Percentiles rank a stretch among this genome's conserved stretches.
phyloP scores from a whole-genome alignment of 2,797 vertebrate genomes.

The Brachyalestes nurse region DNA sequence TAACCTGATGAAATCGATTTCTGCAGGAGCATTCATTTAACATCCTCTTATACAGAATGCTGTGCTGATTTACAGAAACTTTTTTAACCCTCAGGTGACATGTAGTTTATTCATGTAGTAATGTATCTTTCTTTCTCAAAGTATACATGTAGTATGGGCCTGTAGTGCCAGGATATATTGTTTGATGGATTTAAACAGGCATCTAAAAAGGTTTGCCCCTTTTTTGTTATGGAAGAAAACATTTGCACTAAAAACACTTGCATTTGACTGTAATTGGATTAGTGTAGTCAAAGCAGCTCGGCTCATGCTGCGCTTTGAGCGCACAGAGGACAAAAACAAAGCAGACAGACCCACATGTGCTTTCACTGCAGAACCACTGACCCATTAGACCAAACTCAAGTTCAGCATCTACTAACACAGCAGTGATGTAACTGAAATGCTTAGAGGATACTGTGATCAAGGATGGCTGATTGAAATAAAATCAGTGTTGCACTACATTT shows the following conservation, averaged over 20 bases:
- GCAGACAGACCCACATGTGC: constrained; percentile 30
- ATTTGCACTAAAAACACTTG: constrained; percentile 9
- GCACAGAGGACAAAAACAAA: constrained; percentile 17
- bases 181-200: neutral
- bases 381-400: constrained; percentile 7
- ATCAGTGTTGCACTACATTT: neutral
- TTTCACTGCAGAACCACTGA: neutral
- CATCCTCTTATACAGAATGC: constrained; percentile 10
- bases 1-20: constrained; percentile 34
- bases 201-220: constrained; percentile 9
- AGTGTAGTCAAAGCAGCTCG: constrained; percentile 25
- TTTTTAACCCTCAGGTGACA: constrained; percentile 1
- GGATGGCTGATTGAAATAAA: neutral
- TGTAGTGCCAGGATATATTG: neutral
- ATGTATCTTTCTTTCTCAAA: neutral
- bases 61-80: constrained; percentile 21
- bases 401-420: constrained; percentile 1
- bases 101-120: constrained; percentile 12
- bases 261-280: constrained; percentile 35
- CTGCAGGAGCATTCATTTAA: neutral
- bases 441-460: neutral
- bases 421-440: constrained; percentile 5
- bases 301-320: constrained; percentile 1
- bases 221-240: constrained; percentile 7
- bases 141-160: constrained; percentile 1